Conservation (phyloP, 1,140 invertebrate genomes). For the Aplysia californica region DNA sequence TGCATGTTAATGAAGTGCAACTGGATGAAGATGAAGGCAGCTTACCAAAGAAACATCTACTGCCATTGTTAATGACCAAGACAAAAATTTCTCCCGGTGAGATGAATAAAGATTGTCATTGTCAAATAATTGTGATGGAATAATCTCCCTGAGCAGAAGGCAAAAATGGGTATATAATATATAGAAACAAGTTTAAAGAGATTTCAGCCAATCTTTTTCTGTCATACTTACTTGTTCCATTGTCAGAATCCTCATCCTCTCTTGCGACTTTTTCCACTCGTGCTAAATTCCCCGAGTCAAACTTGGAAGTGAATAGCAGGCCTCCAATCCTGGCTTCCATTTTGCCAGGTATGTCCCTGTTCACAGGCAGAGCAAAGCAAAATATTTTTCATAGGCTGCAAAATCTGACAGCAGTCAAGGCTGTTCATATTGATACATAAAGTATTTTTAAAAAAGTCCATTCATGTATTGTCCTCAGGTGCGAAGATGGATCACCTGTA, state of each 20-base stretch:
- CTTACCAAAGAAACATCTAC: neutral
- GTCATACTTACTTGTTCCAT: constrained; percentile 26
- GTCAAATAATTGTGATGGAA: too few relatives aligned
- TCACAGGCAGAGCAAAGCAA: neutral
- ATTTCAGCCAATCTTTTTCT: neutral
- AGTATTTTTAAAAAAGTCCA: neutral
- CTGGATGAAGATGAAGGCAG: too few relatives aligned
- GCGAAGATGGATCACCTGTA: too few relatives aligned
- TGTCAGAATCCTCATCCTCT: constrained; percentile 46
- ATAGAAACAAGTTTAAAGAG: neutral
- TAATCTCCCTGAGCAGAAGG: too few relatives aligned
- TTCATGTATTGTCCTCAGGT: too few relatives aligned
- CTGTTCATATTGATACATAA: neutral
- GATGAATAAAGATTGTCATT: neutral
- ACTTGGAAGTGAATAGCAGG: constrained; percentile 69
- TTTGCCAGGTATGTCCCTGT: neutral
- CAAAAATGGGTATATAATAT: neutral
- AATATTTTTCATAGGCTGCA: neutral
- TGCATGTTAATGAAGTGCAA: neutral
- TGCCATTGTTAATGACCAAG: neutral
- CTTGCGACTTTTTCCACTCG: constrained; percentile 74
- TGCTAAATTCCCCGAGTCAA: constrained; percentile 89
- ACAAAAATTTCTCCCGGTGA: neutral
- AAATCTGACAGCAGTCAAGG: neutral
- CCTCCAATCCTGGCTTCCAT: constrained; percentile 61